These are phyloP conservation scores for Rhinolophus ferrumequinum DNA, from an alignment of 2,113 vertebrate genomes.

Conservation along the genomic window DNA sequence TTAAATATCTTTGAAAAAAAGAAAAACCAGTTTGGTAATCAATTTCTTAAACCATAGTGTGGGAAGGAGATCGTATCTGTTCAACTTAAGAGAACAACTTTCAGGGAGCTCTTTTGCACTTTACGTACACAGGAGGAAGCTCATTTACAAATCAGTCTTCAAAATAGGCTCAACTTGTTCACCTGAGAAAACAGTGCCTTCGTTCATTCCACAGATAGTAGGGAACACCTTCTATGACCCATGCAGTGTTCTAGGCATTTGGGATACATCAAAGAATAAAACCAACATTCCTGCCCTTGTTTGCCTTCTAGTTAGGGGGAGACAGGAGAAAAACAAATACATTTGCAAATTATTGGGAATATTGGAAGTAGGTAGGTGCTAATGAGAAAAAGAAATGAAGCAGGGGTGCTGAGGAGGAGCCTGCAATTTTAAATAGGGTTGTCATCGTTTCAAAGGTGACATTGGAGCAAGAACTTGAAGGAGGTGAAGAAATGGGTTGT, in stretches of 20 bases:
- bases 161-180: conserved; percentile 13
- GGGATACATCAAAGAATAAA: conserved; percentile 32
- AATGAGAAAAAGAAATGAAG: conserved; percentile 28
- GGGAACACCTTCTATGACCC: not conserved
- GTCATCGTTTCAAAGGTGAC: conserved; percentile 20
- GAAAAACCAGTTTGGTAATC: not conserved
- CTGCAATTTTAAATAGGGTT: conserved; percentile 43
- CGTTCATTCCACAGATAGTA: conserved; percentile 23
- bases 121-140: not conserved
- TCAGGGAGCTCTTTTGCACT: not conserved
- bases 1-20: not conserved
- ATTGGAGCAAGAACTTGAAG: conserved; percentile 20
- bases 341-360: not conserved
- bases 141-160: conserved; percentile 34
- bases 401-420: not conserved
- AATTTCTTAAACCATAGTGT: not conserved
- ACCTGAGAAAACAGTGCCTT: conserved; percentile 2
- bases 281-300: not conserved
- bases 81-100: conserved; percentile 11
- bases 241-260: not conserved
- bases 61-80: not conserved
- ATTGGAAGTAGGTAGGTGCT: not conserved
- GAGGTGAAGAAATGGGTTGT: not conserved
- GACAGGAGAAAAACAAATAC: conserved; percentile 25
- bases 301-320: not conserved